A percentile compares a stretch with the other conserved stretches of the same genome.
phyloP scores from a whole-genome alignment of 2,888 invertebrate species.

The Trileptium ribeirensis region DNA sequence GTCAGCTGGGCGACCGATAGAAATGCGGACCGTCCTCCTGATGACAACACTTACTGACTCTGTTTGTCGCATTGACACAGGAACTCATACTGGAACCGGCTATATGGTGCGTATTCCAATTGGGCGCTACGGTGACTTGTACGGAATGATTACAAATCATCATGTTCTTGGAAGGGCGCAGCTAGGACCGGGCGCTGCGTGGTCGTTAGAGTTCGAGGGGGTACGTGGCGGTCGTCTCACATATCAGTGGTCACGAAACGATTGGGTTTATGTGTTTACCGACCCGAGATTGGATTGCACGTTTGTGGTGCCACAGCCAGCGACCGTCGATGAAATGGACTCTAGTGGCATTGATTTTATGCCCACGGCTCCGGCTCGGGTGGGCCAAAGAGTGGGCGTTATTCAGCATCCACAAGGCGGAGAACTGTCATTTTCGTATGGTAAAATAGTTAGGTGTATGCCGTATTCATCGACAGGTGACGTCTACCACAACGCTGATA shows the following conservation, averaged over 20 bases:
- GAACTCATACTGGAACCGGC: slow-evolving; percentile 9
- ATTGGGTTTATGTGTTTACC: neutral
- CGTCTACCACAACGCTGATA: slow-evolving; percentile 14
- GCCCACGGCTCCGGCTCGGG: neutral
- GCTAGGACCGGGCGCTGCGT: neutral
- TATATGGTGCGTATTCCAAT: slow-evolving; percentile 17
- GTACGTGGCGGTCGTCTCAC: neutral
- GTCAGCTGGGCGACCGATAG: neutral
- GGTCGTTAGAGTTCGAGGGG: slow-evolving; percentile 9
- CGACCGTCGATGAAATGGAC: neutral
- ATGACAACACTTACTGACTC: slow-evolving; percentile 16
- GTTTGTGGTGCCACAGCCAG: neutral
- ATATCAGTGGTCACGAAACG: neutral
- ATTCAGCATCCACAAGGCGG: slow-evolving; percentile 20
- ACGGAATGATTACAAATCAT: slow-evolving; percentile 14
- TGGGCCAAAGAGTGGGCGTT: slow-evolving; percentile 1
- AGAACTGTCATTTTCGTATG: slow-evolving; percentile 11
- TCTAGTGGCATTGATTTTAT: slow-evolving; percentile 9
- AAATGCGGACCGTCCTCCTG: slow-evolving; percentile 9
- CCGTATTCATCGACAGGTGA: neutral
- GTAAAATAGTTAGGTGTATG: neutral
- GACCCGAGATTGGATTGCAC: slow-evolving; percentile 2
- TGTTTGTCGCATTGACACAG: slow-evolving; percentile 15
- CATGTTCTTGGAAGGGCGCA: slow-evolving; percentile 10
- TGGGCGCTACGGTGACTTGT: slow-evolving; percentile 11